Percentiles rank a stretch among this genome's conserved stretches.
phyloP scores from a whole-genome alignment of 1,140 invertebrate genomes.

The Calycopis cecrops region DNA sequence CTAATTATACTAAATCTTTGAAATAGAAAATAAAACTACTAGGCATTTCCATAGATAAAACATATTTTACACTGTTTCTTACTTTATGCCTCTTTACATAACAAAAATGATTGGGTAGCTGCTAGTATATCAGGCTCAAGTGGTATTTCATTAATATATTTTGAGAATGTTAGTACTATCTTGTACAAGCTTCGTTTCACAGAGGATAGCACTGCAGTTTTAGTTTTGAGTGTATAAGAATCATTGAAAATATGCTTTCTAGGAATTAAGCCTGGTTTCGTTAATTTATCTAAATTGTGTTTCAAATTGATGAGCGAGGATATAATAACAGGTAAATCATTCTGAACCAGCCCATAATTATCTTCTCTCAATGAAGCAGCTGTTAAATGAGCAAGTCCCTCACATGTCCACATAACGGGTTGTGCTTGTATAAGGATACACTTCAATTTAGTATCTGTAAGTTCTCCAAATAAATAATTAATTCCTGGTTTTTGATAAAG shows the following conservation, averaged over 20 bases:
- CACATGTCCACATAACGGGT: constrained; percentile 81
- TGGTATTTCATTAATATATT: constrained; percentile 81
- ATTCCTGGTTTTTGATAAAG: constrained; percentile 78
- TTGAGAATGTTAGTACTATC: constrained; percentile 80
- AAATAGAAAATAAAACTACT: too few species aligned
- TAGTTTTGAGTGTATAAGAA: constrained; percentile 77
- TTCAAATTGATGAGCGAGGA: constrained; percentile 80
- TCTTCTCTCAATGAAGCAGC: constrained; percentile 84
- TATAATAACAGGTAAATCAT: constrained; percentile 83
- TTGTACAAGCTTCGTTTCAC: constrained; percentile 85
- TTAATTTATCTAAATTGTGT: constrained; percentile 81
- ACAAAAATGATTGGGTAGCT: constrained; percentile 69
- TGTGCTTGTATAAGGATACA: constrained; percentile 80
- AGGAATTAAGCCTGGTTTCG: constrained; percentile 78
- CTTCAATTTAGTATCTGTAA: constrained; percentile 79
- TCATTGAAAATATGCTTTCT: constrained; percentile 78
- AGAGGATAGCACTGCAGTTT: constrained; percentile 77
- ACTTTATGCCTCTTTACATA: constrained; percentile 67
- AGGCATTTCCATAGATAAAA: neutral
- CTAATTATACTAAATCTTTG: too few species aligned
- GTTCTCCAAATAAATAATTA: constrained; percentile 82
- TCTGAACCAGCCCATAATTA: constrained; percentile 86
- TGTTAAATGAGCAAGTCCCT: constrained; percentile 81
- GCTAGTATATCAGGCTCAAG: constrained; percentile 70
- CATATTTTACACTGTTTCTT: constrained; percentile 20